Conservation (phyloP, 2,888 invertebrate genomes). For the Amblyjoppa fuscipennis region DNA sequence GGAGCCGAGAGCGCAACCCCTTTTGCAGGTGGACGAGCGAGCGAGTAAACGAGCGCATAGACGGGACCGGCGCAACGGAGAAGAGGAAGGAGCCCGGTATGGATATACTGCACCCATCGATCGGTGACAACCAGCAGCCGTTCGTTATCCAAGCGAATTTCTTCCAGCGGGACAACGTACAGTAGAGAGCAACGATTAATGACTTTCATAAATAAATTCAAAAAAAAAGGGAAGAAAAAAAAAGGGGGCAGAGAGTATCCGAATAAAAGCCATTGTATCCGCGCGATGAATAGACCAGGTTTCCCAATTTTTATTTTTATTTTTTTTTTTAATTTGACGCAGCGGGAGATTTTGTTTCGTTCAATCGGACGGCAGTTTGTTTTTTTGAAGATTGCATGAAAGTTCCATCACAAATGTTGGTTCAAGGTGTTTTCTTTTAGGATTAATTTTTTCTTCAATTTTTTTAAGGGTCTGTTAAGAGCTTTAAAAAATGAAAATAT, state of each 20-base stretch:
- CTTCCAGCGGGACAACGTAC: conserved; percentile 24
- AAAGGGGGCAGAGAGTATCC: neutral
- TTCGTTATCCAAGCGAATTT: conserved; percentile 46
- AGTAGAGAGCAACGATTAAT: conserved; percentile 29
- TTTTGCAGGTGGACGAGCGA: conserved; percentile 12
- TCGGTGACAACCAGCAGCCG: conserved; percentile 43
- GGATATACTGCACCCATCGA: conserved; percentile 41
- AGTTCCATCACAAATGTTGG: neutral
- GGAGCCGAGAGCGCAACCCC: conserved; percentile 38
- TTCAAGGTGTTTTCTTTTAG: neutral
- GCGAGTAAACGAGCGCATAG: neutral
- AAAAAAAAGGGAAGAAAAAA: conserved; percentile 20
- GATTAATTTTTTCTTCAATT: neutral
- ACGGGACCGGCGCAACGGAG: conserved; percentile 3
- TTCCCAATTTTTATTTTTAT: neutral
- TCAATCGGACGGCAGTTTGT: neutral
- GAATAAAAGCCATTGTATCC: neutral
- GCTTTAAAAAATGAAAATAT: no score
- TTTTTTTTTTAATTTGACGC: neutral
- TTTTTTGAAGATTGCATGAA: neutral
- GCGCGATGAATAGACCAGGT: neutral
- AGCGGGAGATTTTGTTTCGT: neutral
- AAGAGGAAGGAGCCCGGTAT: conserved; percentile 18
- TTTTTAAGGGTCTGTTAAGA: neutral
- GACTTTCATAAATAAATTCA: conserved; percentile 36